Conservation (phyloP, 2,797 vertebrate species). For the Xiphorhynchus erythropygius region DNA sequence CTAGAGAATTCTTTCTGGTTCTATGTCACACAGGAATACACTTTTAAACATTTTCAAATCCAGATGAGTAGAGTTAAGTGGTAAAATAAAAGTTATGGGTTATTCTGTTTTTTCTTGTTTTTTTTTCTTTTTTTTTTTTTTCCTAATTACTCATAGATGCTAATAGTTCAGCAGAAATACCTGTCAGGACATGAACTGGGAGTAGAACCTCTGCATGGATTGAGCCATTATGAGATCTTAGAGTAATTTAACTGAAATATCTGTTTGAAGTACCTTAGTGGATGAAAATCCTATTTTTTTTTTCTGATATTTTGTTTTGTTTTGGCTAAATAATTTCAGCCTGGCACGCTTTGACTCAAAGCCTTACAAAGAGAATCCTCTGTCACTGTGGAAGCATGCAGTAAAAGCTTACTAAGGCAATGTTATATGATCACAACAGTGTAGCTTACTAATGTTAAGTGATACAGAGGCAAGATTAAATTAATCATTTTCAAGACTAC, state of each 20-base stretch:
- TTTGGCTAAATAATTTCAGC: background rate
- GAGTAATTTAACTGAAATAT: background rate
- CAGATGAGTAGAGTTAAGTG: background rate
- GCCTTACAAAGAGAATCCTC: background rate
- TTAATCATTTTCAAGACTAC: background rate
- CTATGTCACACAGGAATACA: background rate
- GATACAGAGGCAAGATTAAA: background rate
- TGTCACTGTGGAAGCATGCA: background rate
- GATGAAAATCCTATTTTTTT: background rate
- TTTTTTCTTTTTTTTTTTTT: too few relatives aligned
- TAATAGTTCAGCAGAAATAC: background rate
- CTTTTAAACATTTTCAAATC: background rate
- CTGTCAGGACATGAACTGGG: background rate
- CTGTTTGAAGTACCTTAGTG: background rate
- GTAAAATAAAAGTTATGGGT: background rate
- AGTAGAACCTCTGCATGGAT: background rate
- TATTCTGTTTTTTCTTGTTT: background rate
- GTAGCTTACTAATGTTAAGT: background rate
- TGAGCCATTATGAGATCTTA: background rate
- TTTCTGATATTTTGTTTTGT: background rate
- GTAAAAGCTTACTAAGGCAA: background rate
- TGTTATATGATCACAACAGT: background rate
- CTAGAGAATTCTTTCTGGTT: accelerated
- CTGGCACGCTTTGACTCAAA: background rate
- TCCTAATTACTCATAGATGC: accelerated